These are phyloP conservation scores for Phalacrocorax brasilianus DNA, from an alignment of 2,113 vertebrate genomes.

Conservation along the genomic window DNA sequence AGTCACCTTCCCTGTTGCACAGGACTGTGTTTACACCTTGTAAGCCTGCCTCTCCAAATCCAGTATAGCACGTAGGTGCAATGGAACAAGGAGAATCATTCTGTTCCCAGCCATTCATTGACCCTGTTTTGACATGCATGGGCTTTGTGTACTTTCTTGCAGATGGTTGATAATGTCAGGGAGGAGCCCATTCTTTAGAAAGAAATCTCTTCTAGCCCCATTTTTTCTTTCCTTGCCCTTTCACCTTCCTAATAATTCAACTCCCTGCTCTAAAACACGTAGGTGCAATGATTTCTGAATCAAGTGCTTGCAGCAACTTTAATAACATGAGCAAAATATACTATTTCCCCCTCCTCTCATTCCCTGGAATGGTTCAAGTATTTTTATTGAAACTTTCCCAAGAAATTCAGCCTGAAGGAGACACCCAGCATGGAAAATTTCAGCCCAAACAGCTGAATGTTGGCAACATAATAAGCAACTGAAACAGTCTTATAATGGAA, in stretches of 20 bases:
- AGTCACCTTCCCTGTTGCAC: not conserved
- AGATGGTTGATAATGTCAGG: not conserved
- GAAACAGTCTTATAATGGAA: conserved; percentile 52
- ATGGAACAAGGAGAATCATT: not conserved
- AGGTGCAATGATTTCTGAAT: conserved; percentile 6
- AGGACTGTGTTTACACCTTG: not conserved
- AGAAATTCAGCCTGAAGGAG: conserved; percentile 60
- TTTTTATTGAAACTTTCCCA: conserved; percentile 67
- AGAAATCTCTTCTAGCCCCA: not conserved
- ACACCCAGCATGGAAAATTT: conserved; percentile 62
- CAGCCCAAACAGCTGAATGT: conserved; percentile 36
- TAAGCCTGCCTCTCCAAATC: not conserved
- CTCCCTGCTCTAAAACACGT: not conserved
- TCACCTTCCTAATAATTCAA: not conserved
- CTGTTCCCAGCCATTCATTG: not conserved
- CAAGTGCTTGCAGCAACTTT: not conserved
- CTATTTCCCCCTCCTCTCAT: not conserved
- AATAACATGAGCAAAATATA: conserved; percentile 5
- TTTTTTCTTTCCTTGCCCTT: not conserved
- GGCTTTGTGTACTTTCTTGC: not conserved
- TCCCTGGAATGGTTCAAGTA: conserved; percentile 49
- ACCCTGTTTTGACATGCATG: not conserved
- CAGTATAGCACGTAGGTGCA: not conserved
- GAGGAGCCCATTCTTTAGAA: not conserved
- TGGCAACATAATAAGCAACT: conserved; percentile 49